Base-by-base conservation (phyloP, 1,140 invertebrate genomes). In the Zaprionus inermis region DNA sequence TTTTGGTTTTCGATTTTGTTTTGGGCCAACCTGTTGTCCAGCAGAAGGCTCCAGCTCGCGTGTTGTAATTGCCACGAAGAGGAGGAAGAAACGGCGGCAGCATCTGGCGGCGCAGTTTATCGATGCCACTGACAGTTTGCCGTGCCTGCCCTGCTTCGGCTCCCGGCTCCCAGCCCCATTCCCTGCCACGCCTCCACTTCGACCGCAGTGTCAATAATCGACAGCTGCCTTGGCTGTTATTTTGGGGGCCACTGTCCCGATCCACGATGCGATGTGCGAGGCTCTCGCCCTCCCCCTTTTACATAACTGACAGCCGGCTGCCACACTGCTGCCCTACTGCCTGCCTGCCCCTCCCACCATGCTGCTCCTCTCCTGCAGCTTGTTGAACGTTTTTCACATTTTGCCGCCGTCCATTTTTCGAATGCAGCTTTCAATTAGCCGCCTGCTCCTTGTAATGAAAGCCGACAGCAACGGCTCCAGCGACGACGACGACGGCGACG, bases 381-480 rank as follows among this genome's bases (percentile, higher is more conserved):
- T 58, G 20, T 22, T 36, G 14, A 73, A 66, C 74, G 76, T 65
- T 78, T 80, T 75, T 85, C 69, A 78, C 76, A 71, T 76, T 76
- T 72, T 78, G 61, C 76, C 76, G 79, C 76, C 57, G 76, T 72
- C 74, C 68, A 64, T 76, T 79, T 76, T 78, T 64, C 81, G 68
- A 86, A 86, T 88, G 79, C 79, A 89, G 83, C 83, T 83, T 86
- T 86, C 83, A 86, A 86, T 86, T 86, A 86, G 79, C 83, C 83
- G 83, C 83, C 76, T 83, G 84, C 77, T 86, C 64, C 76, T 88
- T 86, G 83, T 86, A 86, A 86, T 86, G 80, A 86, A 86, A 77
- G 84, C 83, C 82, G 83, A 79, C 72, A 79, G 58, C 78, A 71
- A 9, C 22, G 38, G 69, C 24, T 52, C 30, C 69, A 55, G 76